Percentiles rank a stretch among this genome's conserved stretches.
Conservation (phyloP, 2,113 vertebrate species). For the Todiramphus chloris region DNA sequence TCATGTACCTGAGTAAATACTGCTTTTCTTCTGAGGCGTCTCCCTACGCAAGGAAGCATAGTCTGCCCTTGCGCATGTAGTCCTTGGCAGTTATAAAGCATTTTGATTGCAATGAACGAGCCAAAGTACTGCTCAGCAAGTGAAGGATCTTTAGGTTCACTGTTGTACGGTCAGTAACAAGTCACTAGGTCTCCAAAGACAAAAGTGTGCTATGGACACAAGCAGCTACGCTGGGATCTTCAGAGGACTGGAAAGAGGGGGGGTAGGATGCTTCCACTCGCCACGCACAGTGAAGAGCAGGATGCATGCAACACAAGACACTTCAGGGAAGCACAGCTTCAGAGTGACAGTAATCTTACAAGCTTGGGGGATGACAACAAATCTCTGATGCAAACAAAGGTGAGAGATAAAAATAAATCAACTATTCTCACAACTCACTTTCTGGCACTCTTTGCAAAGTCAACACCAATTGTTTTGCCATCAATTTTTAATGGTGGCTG, state of each 20-base stretch:
- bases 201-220: not conserved
- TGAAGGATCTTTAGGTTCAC: not conserved
- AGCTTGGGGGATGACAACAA: not conserved
- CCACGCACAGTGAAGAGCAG: not conserved
- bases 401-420: not conserved
- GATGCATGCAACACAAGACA: not conserved
- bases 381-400: not conserved
- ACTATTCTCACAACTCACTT: constrained; percentile 82
- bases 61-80: not conserved
- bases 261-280: not conserved
- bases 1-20: not conserved
- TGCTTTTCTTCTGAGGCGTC: not conserved
- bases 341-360: not conserved
- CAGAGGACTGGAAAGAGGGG: not conserved
- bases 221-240: not conserved
- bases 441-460: constrained; percentile 98
- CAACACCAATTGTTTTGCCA: constrained; percentile 97
- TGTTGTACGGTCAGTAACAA: not conserved
- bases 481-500: constrained; percentile 96
- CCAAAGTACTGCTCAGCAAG: not conserved
- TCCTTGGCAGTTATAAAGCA: not conserved
- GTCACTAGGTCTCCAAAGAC: not conserved
- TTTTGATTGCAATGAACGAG: not conserved
- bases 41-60: not conserved
- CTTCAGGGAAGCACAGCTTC: not conserved